Percentiles rank a stretch among this genome's conserved stretches.
phyloP scores from a whole-genome alignment of 2,888 invertebrate species.

The Nycteola revayana region DNA sequence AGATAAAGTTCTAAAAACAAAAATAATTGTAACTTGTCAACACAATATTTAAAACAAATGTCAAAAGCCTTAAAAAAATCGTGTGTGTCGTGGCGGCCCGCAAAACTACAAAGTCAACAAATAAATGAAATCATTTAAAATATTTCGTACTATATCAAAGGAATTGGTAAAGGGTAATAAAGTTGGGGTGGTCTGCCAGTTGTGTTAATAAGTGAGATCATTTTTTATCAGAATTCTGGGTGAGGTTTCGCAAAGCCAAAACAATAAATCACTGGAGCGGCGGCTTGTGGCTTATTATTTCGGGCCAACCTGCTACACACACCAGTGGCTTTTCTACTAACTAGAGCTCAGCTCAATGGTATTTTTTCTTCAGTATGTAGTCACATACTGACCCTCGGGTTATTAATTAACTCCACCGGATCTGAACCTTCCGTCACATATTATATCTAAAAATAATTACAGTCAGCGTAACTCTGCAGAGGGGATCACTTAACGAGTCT shows the following conservation, averaged over 20 bases:
- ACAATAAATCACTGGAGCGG: slow-evolving; percentile 72
- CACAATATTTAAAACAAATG: no score
- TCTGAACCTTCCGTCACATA: slow-evolving; percentile 49
- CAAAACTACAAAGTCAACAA: no score
- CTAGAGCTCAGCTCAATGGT: slow-evolving; percentile 56
- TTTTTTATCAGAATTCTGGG: slow-evolving; percentile 74
- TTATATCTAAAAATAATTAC: slow-evolving; percentile 51
- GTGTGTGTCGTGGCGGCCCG: no score
- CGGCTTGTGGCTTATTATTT: slow-evolving; percentile 74
- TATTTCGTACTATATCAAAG: slow-evolving; percentile 17
- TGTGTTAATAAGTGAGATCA: slow-evolving; percentile 77
- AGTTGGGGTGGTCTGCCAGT: slow-evolving; percentile 56
- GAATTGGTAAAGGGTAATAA: slow-evolving; percentile 61
- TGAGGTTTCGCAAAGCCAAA: slow-evolving; percentile 75
- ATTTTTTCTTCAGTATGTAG: slow-evolving; percentile 55
- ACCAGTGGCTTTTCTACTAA: slow-evolving; percentile 62
- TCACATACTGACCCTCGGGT: slow-evolving; percentile 49
- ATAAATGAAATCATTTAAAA: no score
- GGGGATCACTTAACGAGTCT: slow-evolving; percentile 33
- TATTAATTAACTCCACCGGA: slow-evolving; percentile 66
- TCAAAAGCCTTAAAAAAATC: no score
- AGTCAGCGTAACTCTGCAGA: slow-evolving; percentile 8
- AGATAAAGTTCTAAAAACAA: no score
- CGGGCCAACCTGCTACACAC: slow-evolving; percentile 42
- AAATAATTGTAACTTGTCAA: no score